These are phyloP conservation scores for Hippasteria phrygiana DNA, from an alignment of 53 echinoderm and acorn worm species.

Conservation along the genomic window DNA sequence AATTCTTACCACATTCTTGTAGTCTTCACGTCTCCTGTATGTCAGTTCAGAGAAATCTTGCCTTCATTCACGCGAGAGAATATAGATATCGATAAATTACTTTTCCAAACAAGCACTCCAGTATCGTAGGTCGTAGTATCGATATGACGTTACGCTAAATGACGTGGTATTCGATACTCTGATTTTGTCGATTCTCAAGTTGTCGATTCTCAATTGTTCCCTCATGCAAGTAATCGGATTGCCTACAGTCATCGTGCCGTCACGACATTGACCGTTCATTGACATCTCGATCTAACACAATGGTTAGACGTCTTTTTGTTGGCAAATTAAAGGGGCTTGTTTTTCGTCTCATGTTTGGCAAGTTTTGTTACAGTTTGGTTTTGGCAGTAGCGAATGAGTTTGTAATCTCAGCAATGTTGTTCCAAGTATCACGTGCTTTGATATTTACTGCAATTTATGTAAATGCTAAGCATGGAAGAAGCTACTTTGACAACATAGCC, in stretches of 20 bases:
- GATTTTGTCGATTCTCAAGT: slow-evolving; percentile 7
- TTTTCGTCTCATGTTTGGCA: not conserved
- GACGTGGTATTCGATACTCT: slow-evolving; percentile 3
- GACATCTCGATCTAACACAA: slow-evolving; percentile 27
- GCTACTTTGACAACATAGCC: no score
- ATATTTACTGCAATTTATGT: no score
- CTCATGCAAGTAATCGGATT: slow-evolving; percentile 51
- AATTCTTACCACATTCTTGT: slow-evolving; percentile 64
- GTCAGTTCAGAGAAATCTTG: not conserved
- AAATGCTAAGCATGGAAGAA: no score
- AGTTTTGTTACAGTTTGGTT: not conserved
- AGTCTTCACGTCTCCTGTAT: not conserved
- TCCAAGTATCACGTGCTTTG: not conserved
- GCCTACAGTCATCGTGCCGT: slow-evolving; percentile 55
- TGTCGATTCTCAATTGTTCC: not conserved
- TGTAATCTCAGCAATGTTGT: not conserved
- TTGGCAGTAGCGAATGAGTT: no score
- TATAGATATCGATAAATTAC: not conserved
- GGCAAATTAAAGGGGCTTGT: not conserved
- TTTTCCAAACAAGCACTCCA: not conserved
- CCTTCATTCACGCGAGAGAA: not conserved
- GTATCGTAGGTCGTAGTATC: not conserved
- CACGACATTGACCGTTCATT: slow-evolving; percentile 43
- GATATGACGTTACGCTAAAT: not conserved
- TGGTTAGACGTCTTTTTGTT: not conserved